Percentiles rank a stretch among this genome's conserved stretches.
phyloP scores from a whole-genome alignment of 2,888 invertebrate genomes.

The Trichogramma evanescens region DNA sequence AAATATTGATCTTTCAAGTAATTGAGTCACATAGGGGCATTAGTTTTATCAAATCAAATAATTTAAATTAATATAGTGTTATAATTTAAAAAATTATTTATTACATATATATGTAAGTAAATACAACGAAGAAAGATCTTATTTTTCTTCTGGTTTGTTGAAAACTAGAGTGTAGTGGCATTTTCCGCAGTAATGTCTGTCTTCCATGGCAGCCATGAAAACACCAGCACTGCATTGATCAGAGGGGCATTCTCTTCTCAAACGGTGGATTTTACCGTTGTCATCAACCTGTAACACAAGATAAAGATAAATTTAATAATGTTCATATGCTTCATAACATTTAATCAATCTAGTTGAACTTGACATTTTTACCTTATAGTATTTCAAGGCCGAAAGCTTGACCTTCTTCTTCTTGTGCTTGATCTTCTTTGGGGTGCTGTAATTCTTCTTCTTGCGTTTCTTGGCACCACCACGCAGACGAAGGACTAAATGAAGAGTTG shows the following conservation, averaged over 20 bases:
- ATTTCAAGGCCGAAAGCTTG: constrained; percentile 96
- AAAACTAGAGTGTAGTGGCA: constrained; percentile 95
- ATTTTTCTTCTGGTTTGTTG: constrained; percentile 85
- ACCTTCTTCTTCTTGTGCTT: constrained; percentile 99
- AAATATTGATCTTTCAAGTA: too few species aligned
- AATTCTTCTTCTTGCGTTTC: constrained; percentile 99
- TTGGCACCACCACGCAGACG: constrained; percentile 95
- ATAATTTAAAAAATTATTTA: too few species aligned
- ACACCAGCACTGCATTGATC: constrained; percentile 98
- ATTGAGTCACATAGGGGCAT: too few species aligned
- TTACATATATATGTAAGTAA: too few species aligned
- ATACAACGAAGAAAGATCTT: constrained; percentile 29
- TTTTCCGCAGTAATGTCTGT: constrained; percentile 98
- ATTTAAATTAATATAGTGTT: too few species aligned
- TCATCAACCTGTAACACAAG: constrained; percentile 77
- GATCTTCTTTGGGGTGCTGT: constrained; percentile 99
- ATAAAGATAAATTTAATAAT: background rate
- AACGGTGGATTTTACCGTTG: constrained; percentile 95
- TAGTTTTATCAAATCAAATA: too few species aligned
- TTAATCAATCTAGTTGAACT: too few species aligned
- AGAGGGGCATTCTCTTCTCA: constrained; percentile 91
- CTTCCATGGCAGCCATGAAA: constrained; percentile 99
- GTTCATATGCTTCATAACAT: too few species aligned
- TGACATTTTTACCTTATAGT: constrained; percentile 75
- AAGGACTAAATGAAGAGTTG: constrained; percentile 80